phyloP scores from a whole-genome alignment of 2,797 vertebrate species.

The Geotrypetes seraphini region DNA sequence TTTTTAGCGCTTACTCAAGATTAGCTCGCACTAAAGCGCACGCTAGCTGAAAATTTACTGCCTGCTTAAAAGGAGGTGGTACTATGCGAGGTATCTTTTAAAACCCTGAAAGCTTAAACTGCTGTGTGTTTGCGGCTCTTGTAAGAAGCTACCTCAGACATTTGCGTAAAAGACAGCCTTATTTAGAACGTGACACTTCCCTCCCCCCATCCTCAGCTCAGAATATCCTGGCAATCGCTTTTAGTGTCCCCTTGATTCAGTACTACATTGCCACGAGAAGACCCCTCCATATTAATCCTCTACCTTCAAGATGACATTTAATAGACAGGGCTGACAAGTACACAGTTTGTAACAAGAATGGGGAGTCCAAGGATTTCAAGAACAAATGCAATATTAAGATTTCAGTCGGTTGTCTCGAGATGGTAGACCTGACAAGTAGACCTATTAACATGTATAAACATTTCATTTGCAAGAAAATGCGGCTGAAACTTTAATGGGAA shows the following conservation, averaged over 20 bases:
- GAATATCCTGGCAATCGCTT: neutral
- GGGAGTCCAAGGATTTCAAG: neutral
- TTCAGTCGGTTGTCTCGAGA: neutral
- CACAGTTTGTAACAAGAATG: neutral
- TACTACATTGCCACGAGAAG: neutral
- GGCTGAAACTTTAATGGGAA: neutral
- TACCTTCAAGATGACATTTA: neutral
- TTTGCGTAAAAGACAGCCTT: conserved; percentile 4
- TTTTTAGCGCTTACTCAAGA: too few relatives aligned
- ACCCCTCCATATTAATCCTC: neutral
- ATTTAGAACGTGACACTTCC: conserved; percentile 3
- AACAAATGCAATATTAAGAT: neutral
- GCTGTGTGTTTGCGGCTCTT: conserved; percentile 8
- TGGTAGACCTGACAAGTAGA: neutral
- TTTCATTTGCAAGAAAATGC: neutral
- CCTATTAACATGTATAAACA: neutral
- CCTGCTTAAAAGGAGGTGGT: too few relatives aligned
- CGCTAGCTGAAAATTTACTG: too few relatives aligned
- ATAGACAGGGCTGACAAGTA: conserved; percentile 5
- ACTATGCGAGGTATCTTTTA: too few relatives aligned
- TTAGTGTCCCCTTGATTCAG: neutral
- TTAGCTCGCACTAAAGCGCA: too few relatives aligned
- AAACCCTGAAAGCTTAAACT: neutral
- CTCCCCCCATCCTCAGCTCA: too few relatives aligned
- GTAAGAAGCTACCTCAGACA: neutral